These are phyloP conservation scores for Palythoa grandiflora DNA, from an alignment of 92 coral and sea anemone genomes.

Conservation along the genomic window DNA sequence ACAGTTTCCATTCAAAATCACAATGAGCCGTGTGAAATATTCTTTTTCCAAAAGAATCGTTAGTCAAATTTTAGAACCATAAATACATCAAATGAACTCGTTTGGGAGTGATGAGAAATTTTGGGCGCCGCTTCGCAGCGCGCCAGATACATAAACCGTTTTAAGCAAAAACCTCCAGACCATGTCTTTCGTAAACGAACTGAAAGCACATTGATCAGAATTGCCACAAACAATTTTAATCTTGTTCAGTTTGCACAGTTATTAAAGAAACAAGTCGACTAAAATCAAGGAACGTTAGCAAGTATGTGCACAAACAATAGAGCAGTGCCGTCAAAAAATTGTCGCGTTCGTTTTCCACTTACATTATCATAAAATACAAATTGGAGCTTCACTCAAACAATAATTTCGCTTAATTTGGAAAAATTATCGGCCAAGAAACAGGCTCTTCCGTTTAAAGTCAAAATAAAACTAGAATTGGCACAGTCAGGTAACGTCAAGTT, in stretches of 20 bases:
- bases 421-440: background rate
- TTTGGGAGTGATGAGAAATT: background rate
- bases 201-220: background rate
- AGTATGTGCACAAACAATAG: background rate
- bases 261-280: background rate
- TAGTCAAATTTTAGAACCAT: background rate
- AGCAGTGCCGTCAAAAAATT: background rate
- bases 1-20: background rate
- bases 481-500: background rate
- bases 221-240: background rate
- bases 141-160: background rate
- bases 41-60: slow-evolving; percentile 1
- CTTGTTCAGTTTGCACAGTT: background rate
- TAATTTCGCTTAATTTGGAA: background rate
- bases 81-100: background rate
- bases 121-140: background rate
- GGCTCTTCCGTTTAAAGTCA: background rate
- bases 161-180: background rate
- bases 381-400: background rate
- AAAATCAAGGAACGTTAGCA: background rate
- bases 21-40: background rate
- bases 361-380: background rate
- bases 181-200: background rate
- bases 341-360: background rate
- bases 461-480: background rate